Evolutionary conservation across 1,140 invertebrate species (phyloP), one percentile per base, ranked within the genome.

Genomic region (Drosophila sp.): DNA sequence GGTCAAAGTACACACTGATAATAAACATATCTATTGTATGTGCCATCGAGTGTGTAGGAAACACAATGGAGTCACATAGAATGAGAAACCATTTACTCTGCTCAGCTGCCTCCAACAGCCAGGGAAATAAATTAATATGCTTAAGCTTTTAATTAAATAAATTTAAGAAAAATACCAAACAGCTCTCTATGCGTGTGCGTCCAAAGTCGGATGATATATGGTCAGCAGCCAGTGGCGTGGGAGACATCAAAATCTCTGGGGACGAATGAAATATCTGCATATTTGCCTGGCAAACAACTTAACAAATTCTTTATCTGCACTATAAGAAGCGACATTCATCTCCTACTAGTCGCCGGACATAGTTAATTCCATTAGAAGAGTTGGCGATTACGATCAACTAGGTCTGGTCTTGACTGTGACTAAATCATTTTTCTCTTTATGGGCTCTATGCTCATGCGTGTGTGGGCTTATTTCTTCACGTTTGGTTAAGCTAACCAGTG

Each of bases 131-230:
- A 81, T 83, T 80, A 87, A 76, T 80, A 79, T 71, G 76, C 76
- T 83, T 76, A 86, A 73, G 66, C 76, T 72, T 76, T 79, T 80
- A 87, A 89, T 87, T 83, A 83, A 87, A 80, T 83, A 69, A 87
- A 83, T 83, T 66, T 73, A 27, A 29, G 32, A 30, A 65, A 72
- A 63, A 73, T 63, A 50, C 27, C 38, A 66, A 62, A 27, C 32
- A 58, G 23, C 23, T 50, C 23, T 50, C 44, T 50, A 50, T 50
- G 44, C 23, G 44, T 27, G 44, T 50, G 44, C 17, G 44, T 50
- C 44, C 44, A 50, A 50, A 50, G 23, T 50, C 44, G 25, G 7
- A 50, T 67, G 23, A 71, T 17, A 63, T 56, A 61, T 64, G 33
- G 47, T 17, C 44, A 47, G 1, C 1, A 3, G 4, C 17, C 38